Evolutionary conservation across 2,888 invertebrate species (phyloP).

Genomic region (Brassicogethes aeneus): DNA sequence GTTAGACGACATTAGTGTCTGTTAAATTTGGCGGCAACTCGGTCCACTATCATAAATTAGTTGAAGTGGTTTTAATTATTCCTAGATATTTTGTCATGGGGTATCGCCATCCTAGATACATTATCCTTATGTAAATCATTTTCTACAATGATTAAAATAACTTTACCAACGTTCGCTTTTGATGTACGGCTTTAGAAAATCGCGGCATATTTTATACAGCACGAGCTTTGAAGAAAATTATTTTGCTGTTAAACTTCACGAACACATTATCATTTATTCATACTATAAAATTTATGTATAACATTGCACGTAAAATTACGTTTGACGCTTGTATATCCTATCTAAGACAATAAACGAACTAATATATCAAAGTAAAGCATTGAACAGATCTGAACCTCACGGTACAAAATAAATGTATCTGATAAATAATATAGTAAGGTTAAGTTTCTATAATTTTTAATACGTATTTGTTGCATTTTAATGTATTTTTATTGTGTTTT

Average conservation of each 20-base stretch:
- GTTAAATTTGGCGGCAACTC: background rate
- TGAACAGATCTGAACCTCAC: no score
- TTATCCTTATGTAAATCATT: no score
- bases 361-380: no score
- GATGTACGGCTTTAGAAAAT: conserved; percentile 13
- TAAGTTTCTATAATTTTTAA: no score
- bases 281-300: conserved; percentile 18
- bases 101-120: no score
- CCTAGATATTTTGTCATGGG: no score
- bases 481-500: no score
- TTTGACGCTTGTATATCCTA: background rate
- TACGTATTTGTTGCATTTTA: no score
- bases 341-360: background rate
- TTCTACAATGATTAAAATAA: conserved; percentile 4
- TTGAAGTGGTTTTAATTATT: no score
- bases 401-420: no score
- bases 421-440: no score
- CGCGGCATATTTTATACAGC: conserved; percentile 13
- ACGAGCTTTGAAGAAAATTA: conserved; percentile 16
- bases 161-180: conserved; percentile 5
- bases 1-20: background rate
- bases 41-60: background rate
- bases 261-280: conserved; percentile 21
- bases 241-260: conserved; percentile 19
- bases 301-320: conserved; percentile 13